Percentiles rank a stretch among this genome's conserved stretches.
Evolutionary conservation across 2,888 invertebrate genomes (phyloP).

Genomic region (Drepana falcataria): DNA sequence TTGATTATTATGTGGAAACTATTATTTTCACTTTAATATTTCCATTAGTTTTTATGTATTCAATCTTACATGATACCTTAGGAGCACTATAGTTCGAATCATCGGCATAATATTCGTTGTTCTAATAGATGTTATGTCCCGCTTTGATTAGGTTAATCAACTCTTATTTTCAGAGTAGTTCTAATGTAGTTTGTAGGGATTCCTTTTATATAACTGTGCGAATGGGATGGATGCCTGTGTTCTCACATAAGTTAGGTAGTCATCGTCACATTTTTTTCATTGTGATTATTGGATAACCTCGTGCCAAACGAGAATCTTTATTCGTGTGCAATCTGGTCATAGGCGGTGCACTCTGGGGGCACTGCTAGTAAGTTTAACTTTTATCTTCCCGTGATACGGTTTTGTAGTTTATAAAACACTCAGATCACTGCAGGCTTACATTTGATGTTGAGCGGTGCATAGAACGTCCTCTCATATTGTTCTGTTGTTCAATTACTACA

Average conservation of each 20-base stretch:
- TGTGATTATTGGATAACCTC: conserved; percentile 40
- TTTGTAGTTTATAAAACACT: conserved; percentile 34
- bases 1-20: conserved; percentile 59
- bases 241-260: conserved; percentile 62
- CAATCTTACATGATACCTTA: conserved; percentile 43
- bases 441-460: conserved; percentile 11
- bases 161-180: conserved; percentile 58
- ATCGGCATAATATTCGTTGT: conserved; percentile 57
- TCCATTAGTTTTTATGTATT: conserved; percentile 40
- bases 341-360: conserved; percentile 48
- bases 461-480: conserved; percentile 3
- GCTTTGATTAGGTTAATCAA: conserved; percentile 54
- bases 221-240: conserved; percentile 63
- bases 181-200: conserved; percentile 56
- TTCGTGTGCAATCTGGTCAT: conserved; percentile 77
- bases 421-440: conserved; percentile 26
- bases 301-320: conserved; percentile 52
- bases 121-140: conserved; percentile 46
- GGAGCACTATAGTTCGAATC: conserved; percentile 46
- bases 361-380: conserved; percentile 49
- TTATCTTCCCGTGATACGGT: conserved; percentile 39
- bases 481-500: neutral
- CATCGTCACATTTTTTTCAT: conserved; percentile 52
- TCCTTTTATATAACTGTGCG: conserved; percentile 55
- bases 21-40: conserved; percentile 53